Evolutionary conservation across 2,113 vertebrate species (phyloP).

Genomic region (Misgurnus mizolepis): DNA sequence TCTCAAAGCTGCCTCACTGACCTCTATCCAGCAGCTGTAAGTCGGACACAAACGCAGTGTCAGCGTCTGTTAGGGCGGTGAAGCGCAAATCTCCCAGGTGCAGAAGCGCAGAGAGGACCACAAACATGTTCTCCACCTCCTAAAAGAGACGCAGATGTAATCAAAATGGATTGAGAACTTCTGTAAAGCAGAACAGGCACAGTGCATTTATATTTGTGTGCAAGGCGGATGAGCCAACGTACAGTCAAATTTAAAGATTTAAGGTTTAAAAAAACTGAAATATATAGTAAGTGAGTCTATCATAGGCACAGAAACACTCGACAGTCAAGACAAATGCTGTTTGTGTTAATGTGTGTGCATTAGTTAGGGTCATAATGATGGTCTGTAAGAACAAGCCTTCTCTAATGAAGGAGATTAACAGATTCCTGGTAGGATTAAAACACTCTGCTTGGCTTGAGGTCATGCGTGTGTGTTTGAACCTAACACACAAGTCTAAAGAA

Average conservation of each 20-base stretch:
- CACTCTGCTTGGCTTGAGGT: conserved; percentile 39
- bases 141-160: conserved; percentile 53
- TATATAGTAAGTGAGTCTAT: too few relatives aligned
- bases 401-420: conserved; percentile 55
- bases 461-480: conserved; percentile 18
- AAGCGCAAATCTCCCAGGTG: conserved; percentile 89
- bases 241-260: neutral
- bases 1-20: conserved; percentile 65
- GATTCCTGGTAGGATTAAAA: conserved; percentile 49
- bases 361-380: neutral
- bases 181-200: neutral
- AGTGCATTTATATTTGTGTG: neutral
- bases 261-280: too few relatives aligned
- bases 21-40: conserved; percentile 90
- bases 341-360: conserved; percentile 6
- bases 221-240: too few relatives aligned
- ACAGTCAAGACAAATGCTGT: too few relatives aligned
- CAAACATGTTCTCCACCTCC: conserved; percentile 91
- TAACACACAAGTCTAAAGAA: conserved; percentile 24
- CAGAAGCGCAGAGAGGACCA: conserved; percentile 84
- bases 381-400: conserved; percentile 47
- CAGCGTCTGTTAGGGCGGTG: conserved; percentile 76
- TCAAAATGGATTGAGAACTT: neutral
- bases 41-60: conserved; percentile 85
- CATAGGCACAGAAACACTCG: too few relatives aligned